A percentile compares a stretch with the other conserved stretches of the same genome.
These are phyloP conservation scores for Rafetus swinhoei DNA, from an alignment of 2,113 vertebrate genomes.

Conservation along the genomic window DNA sequence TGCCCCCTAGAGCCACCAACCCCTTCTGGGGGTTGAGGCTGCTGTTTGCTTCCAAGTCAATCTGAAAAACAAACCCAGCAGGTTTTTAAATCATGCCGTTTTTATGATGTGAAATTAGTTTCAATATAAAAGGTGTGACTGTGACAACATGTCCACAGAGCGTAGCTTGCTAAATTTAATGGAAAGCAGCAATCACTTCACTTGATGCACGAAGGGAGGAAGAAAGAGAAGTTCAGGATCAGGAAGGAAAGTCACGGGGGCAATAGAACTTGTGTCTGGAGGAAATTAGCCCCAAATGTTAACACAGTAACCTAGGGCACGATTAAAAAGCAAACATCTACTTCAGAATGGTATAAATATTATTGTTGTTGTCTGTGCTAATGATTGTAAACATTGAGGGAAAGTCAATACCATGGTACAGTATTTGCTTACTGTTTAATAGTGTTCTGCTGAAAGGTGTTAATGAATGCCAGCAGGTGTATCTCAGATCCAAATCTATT, in stretches of 20 bases:
- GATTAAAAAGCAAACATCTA: not conserved
- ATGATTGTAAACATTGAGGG: not conserved
- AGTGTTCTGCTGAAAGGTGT: not conserved
- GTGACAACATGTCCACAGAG: not conserved
- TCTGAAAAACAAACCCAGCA: not conserved
- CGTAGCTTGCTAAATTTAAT: not conserved
- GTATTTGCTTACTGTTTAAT: constrained; percentile 6
- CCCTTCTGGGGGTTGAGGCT: not conserved
- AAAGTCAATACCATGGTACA: constrained; percentile 19
- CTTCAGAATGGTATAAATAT: constrained; percentile 8
- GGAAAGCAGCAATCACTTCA: not conserved
- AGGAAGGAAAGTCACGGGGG: not conserved
- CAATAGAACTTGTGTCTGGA: not conserved
- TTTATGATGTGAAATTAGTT: not conserved
- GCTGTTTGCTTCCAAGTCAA: not conserved
- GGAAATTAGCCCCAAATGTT: not conserved
- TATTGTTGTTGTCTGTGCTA: constrained; percentile 18
- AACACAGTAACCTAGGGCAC: not conserved
- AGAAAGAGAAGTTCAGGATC: not conserved
- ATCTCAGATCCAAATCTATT: not conserved
- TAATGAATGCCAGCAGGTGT: not conserved
- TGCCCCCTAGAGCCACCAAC: not conserved
- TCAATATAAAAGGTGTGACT: not conserved
- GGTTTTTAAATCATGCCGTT: not conserved
- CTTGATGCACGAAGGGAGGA: not conserved